Evolutionary conservation across 2,888 invertebrate genomes (phyloP), one percentile per base, ranked within the genome.

Genomic region (Coremacera marginata): DNA sequence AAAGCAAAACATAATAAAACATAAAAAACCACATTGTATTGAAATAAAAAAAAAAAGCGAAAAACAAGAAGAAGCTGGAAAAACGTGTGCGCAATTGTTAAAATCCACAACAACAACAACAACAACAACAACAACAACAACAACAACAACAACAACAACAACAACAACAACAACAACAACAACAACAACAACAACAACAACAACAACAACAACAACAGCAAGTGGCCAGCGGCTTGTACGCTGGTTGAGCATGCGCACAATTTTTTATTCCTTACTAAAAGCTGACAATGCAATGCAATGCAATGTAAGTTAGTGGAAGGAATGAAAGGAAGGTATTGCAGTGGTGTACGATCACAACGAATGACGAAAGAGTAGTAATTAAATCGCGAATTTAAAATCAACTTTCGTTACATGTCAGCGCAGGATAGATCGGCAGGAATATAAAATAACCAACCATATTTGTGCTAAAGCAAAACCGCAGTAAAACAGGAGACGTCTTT

Each of bases 81-180:
- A 70, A 79, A 63, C 75, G 77, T 67, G 74, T 75, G 63, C 51
- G 68, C 71, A 62, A 75, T 72, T 72, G 73, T 31, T 79, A 67
- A 52, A 62, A 52, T 73, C 11, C 63, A 51, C 25, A 11, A 49
- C 60, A 37, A 25, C 72, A 19, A 31, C 31, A 31, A 31, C 31
- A 31, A 51, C 16, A n/a, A 37, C 44, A 37, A 25, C 62, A 49
- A 9, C 62, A 70, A 65, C 19, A 52, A 7, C 49, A 51, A 31
- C n/a, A n/a, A 25, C 72, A 19, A 31, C 31, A 31, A 31, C 31
- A 31, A 51, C 16, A n/a, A 37, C 44, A 37, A 25, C 62, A 49
- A 9, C 62, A 70, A 65, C 19, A 52, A 7, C 49, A 51, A 31
- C 72, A 19, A 31, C 31, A 31, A 31, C 31, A 31, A 51, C 16